Percentiles rank a stretch among this genome's conserved stretches.
phyloP scores from a whole-genome alignment of 92 coral and sea anemone species.

The Diadumene lineata region DNA sequence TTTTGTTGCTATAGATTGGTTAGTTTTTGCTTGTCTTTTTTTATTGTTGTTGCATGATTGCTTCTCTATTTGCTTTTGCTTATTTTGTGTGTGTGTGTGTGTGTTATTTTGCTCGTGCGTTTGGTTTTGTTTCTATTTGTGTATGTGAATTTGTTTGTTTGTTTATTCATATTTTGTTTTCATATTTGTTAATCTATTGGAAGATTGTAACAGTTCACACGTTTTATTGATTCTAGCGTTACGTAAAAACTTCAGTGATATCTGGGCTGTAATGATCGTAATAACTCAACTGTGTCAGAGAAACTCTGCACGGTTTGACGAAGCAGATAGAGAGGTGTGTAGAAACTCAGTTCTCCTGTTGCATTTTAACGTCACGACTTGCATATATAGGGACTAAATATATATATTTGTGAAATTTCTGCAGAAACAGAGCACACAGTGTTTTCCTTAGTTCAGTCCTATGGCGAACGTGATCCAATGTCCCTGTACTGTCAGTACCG shows the following conservation, averaged over 20 bases:
- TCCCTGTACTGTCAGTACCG: no score
- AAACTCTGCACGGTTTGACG: constrained; percentile 90
- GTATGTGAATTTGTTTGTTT: not conserved
- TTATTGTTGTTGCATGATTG: not conserved
- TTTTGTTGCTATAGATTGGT: not conserved
- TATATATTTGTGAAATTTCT: no score
- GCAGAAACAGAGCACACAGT: no score
- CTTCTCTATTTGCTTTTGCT: not conserved
- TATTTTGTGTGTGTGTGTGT: not conserved
- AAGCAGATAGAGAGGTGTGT: constrained; percentile 87
- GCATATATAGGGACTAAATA: no score
- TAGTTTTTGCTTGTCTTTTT: not conserved
- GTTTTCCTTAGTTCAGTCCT: no score
- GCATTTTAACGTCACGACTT: no score
- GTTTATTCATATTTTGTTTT: not conserved
- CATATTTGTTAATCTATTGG: not conserved
- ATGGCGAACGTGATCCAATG: no score
- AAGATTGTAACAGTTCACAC: no score
- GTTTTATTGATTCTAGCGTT: constrained; percentile 54
- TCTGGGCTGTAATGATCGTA: constrained; percentile 79
- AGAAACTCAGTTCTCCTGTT: no score
- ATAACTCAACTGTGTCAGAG: constrained; percentile 91
- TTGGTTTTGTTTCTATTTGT: not conserved
- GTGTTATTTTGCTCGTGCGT: not conserved
- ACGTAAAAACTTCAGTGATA: constrained; percentile 66